Percentiles rank a stretch among this genome's conserved stretches.
These are phyloP conservation scores for Podocnemis expansa DNA, from an alignment of 2,113 vertebrate genomes.

Conservation along the genomic window DNA sequence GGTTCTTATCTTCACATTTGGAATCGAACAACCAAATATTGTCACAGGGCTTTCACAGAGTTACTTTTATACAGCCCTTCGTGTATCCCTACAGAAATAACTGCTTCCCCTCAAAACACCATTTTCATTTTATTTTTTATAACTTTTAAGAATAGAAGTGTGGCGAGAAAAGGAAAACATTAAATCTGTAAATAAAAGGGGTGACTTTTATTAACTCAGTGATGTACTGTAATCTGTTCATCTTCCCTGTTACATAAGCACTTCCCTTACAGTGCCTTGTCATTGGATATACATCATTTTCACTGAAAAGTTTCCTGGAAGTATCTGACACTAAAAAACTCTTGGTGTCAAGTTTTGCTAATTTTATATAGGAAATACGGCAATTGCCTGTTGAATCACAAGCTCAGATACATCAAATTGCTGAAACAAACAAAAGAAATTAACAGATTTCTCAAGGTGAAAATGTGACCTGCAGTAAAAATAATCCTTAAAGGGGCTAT, in stretches of 20 bases:
- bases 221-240: constrained; percentile 77
- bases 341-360: not conserved
- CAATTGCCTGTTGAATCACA: not conserved
- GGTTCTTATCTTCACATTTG: not conserved
- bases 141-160: constrained; percentile 29
- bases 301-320: constrained; percentile 38
- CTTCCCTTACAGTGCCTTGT: constrained; percentile 40
- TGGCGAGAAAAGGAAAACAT: constrained; percentile 60
- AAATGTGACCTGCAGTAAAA: constrained; percentile 53
- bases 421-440: not conserved
- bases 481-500: constrained; percentile 46
- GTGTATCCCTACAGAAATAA: not conserved
- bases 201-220: constrained; percentile 70
- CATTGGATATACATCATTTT: constrained; percentile 62
- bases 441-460: constrained; percentile 58
- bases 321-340: not conserved
- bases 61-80: not conserved
- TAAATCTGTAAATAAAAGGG: constrained; percentile 67
- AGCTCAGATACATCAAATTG: constrained; percentile 6
- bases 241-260: constrained; percentile 77
- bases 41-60: not conserved
- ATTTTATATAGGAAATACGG: constrained; percentile 57
- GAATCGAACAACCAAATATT: not conserved
- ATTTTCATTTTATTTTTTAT: constrained; percentile 2
- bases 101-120: not conserved